Evolutionary conservation across 2,888 invertebrate genomes (phyloP).

Genomic region (Cheilosia variabilis): DNA sequence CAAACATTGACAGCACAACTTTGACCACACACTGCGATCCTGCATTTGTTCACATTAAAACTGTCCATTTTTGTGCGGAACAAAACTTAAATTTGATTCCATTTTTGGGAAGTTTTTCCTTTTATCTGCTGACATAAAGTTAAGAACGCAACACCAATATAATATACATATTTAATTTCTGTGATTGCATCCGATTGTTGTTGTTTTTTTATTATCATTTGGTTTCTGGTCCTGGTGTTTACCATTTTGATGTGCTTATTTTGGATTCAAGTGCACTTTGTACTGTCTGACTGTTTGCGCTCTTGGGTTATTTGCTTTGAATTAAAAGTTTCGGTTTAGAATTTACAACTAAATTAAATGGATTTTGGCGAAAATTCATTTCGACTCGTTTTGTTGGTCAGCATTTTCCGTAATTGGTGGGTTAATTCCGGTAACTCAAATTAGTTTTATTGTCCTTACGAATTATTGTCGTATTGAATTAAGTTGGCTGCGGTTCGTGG

Average conservation of each 20-base stretch:
- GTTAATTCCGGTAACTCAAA: not conserved
- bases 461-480: not conserved
- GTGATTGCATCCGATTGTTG: not conserved
- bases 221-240: not conserved
- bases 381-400: not conserved
- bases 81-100: not conserved
- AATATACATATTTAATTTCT: slow-evolving; percentile 3
- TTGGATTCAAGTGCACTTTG: slow-evolving; percentile 5
- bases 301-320: not conserved
- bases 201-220: not conserved
- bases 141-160: not conserved
- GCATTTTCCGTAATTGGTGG: not conserved
- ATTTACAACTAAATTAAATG: slow-evolving; percentile 6
- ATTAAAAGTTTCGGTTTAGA: slow-evolving; percentile 1
- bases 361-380: not conserved
- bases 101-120: not conserved
- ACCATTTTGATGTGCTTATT: not conserved
- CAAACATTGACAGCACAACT: no score
- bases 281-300: not conserved
- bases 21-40: no score
- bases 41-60: not conserved
- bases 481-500: no score
- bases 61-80: not conserved
- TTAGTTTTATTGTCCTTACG: not conserved
- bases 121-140: not conserved